Evolutionary conservation across 1,140 invertebrate genomes (phyloP).

Genomic region (Armadillidium nasatum): DNA sequence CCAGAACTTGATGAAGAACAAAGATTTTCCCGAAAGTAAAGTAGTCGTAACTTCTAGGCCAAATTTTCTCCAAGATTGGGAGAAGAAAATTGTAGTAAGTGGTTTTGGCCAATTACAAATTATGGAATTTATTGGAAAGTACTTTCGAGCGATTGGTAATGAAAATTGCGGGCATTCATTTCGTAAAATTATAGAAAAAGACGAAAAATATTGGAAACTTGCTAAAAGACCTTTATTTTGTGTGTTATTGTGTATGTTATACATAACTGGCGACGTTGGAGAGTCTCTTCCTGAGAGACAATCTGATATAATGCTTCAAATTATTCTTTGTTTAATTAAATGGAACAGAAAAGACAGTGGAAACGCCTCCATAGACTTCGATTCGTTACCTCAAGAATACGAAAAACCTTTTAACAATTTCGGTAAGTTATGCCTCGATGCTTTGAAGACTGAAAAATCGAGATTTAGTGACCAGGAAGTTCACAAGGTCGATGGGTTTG

Average conservation of each 20-base stretch:
- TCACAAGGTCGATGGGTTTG: constrained; percentile 30
- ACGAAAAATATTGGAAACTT: constrained; percentile 47
- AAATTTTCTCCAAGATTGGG: constrained; percentile 50
- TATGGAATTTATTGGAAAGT: constrained; percentile 52
- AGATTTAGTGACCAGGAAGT: constrained; percentile 44
- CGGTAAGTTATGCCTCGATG: constrained; percentile 44
- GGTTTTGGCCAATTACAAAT: constrained; percentile 56
- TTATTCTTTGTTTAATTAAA: constrained; percentile 43
- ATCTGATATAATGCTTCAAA: constrained; percentile 41
- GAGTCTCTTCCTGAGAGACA: constrained; percentile 38
- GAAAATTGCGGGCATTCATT: constrained; percentile 46
- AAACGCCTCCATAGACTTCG: constrained; percentile 31
- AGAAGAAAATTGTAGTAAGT: constrained; percentile 52
- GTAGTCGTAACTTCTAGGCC: constrained; percentile 55
- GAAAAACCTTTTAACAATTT: constrained; percentile 41
- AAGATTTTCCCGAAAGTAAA: constrained; percentile 55
- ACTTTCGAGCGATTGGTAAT: constrained; percentile 53
- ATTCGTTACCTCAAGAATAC: constrained; percentile 36
- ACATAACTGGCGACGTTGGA: constrained; percentile 50
- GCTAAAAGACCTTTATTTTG: constrained; percentile 56
- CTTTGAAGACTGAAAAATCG: constrained; percentile 37
- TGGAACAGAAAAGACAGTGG: constrained; percentile 39
- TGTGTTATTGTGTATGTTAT: constrained; percentile 54
- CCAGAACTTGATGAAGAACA: constrained; percentile 54
- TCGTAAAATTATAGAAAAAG: constrained; percentile 46